Conservation (phyloP, 2,888 invertebrate genomes). For the Phalera bucephala region DNA sequence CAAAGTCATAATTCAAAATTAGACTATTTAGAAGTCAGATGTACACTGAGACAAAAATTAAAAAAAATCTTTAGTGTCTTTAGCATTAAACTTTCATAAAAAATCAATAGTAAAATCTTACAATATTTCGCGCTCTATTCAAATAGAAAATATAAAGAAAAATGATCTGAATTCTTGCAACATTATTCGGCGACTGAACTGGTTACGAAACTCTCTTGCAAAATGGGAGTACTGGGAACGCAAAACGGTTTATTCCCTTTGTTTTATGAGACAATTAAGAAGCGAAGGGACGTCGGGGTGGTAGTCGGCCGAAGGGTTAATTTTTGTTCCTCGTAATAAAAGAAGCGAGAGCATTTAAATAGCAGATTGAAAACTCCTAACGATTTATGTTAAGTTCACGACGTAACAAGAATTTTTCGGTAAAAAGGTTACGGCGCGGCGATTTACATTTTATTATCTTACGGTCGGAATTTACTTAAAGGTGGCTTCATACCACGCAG, state of each 20-base stretch:
- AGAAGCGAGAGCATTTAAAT: slow-evolving; percentile 58
- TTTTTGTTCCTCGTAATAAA: slow-evolving; percentile 58
- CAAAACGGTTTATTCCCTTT: slow-evolving; percentile 63
- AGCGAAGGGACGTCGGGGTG: slow-evolving; percentile 49
- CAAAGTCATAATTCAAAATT: too few relatives aligned
- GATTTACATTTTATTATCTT: slow-evolving; percentile 40
- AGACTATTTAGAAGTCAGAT: neutral
- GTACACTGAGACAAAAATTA: neutral
- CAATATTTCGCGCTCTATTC: neutral
- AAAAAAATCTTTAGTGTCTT: too few relatives aligned
- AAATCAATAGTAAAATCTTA: neutral
- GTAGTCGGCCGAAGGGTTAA: slow-evolving; percentile 54
- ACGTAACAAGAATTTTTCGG: slow-evolving; percentile 33
- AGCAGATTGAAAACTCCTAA: slow-evolving; percentile 61
- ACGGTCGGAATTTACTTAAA: slow-evolving; percentile 32
- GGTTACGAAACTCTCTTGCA: slow-evolving; percentile 43
- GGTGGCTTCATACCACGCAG: too few relatives aligned
- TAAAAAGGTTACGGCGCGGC: slow-evolving; percentile 32
- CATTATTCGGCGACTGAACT: slow-evolving; percentile 36
- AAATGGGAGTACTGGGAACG: slow-evolving; percentile 45
- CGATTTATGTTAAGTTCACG: slow-evolving; percentile 53
- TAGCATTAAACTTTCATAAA: too few relatives aligned
- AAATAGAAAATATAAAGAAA: slow-evolving; percentile 13
- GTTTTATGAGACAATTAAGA: slow-evolving; percentile 71
- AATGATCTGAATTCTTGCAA: slow-evolving; percentile 26